Base-by-base conservation (phyloP, 2,888 invertebrate genomes). In the Drosophila phalerata region DNA sequence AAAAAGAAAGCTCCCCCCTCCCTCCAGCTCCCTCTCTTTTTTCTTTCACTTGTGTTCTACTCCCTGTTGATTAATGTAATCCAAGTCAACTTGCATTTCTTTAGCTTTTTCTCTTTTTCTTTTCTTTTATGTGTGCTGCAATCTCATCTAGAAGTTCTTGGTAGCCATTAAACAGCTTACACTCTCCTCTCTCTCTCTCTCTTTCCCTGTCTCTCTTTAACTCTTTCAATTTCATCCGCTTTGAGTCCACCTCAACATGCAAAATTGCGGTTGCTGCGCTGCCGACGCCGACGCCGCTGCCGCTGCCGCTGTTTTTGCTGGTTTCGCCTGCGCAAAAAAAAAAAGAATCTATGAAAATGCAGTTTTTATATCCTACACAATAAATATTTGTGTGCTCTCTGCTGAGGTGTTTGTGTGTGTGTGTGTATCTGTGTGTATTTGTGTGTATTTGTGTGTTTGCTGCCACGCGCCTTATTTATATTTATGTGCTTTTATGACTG, bases 361-460 rank as follows among this genome's bases (percentile, higher is more conserved):
- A 69, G 65, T 74, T 64, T 74, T 66, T 64, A 61, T 68, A 78
- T 76, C 81, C 81, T 82, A 81, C 79, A 79, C 79, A 79, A 73
- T 79, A 77, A 81, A 77, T 83, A 81, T 77, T 74, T 73, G 52
- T 68, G 53, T 45, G 22, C 51, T 73, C 48, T 55, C 45, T 25
- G 57, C 22, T 19, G 32, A 43, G 32, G 17, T 60, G 47, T 53
- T 19, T 42, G 42, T 67, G 43, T 57, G 42, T 30, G 10, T 60
- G 30, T 30, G 25, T 48, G 48, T 42, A 22, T n/a, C n/a, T n/a
- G n/a, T n/a, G n/a, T 49, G 22, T 42, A 22, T 48, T 17, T 45
- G 25, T 51, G 45, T 49, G 22, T 42, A 22, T 48, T 17, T 45
- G 25, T 51, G 45, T 61, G 40, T 17, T n/a, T 49, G 55, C 66